Evolutionary conservation across 1,140 invertebrate genomes (phyloP).

Genomic region (Anastatus disparis): DNA sequence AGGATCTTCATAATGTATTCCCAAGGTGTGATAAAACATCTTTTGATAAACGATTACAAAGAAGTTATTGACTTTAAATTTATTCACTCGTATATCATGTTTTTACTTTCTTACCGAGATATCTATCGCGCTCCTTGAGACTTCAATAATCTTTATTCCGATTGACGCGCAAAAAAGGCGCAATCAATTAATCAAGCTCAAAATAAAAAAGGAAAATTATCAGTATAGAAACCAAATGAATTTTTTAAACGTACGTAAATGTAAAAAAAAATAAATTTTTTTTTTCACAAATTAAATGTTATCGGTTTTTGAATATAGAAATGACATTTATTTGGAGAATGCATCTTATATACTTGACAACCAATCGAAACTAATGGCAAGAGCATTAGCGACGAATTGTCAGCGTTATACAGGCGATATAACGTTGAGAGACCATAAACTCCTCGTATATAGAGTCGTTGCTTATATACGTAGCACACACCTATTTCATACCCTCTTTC

Average conservation of each 20-base stretch:
- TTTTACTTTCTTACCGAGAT: conserved; percentile 33
- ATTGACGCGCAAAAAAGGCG: too few species aligned
- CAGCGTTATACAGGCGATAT: conserved; percentile 63
- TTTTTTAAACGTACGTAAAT: too few species aligned
- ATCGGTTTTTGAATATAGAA: not conserved
- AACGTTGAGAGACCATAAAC: conserved; percentile 64
- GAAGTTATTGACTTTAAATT: conserved; percentile 35
- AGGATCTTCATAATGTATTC: not conserved
- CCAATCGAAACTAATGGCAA: conserved; percentile 63
- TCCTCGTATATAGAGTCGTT: conserved; percentile 59
- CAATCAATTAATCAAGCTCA: too few species aligned
- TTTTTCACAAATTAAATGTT: too few species aligned
- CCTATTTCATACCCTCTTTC: conserved; percentile 18
- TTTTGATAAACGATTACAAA: conserved; percentile 34
- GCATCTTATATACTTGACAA: conserved; percentile 45
- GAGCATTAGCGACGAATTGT: conserved; percentile 63
- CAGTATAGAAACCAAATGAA: too few species aligned
- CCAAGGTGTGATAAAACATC: conserved; percentile 17
- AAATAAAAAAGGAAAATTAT: too few species aligned
- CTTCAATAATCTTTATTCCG: conserved; percentile 3
- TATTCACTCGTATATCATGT: conserved; percentile 38
- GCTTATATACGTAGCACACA: conserved; percentile 52
- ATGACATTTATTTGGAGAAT: conserved; percentile 33
- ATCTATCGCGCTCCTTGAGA: conserved; percentile 31
- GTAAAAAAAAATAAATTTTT: too few species aligned